phyloP scores from a whole-genome alignment of 1,140 invertebrate species.

The Bombus impatiens region DNA sequence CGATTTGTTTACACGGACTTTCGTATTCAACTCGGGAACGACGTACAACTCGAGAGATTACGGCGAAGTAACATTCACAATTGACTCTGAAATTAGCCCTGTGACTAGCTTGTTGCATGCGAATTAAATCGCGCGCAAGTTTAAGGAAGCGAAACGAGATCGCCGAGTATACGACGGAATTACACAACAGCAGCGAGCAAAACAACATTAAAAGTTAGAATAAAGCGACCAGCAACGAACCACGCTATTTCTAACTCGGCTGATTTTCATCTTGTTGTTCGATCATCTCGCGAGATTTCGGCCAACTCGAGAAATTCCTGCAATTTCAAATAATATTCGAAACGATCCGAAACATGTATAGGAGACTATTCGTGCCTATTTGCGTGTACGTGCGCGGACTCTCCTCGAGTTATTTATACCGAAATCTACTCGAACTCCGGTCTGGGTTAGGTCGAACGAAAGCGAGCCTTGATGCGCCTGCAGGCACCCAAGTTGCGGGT shows the following conservation, averaged over 20 bases:
- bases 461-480: not conserved
- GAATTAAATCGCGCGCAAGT: constrained; percentile 19
- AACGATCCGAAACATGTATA: not conserved
- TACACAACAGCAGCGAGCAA: not conserved
- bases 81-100: not conserved
- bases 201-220: no score
- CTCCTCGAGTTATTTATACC: constrained; percentile 67
- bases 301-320: no score
- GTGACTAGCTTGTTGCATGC: not conserved
- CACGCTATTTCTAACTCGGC: no score
- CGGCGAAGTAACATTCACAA: not conserved
- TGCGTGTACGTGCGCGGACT: constrained; percentile 32
- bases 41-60: not conserved
- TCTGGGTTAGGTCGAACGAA: constrained; percentile 12
- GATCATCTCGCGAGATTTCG: not conserved
- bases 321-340: not conserved
- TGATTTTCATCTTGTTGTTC: not conserved
- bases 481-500: not conserved
- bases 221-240: no score
- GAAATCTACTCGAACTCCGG: constrained; percentile 50
- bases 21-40: not conserved
- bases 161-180: not conserved
- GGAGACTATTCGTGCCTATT: constrained; percentile 22
- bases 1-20: no score
- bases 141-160: constrained; percentile 30